Evolutionary conservation across 2,113 vertebrate genomes (phyloP), one percentile per base, ranked within the genome.

Genomic region (Phrynosoma blainvillii): DNA sequence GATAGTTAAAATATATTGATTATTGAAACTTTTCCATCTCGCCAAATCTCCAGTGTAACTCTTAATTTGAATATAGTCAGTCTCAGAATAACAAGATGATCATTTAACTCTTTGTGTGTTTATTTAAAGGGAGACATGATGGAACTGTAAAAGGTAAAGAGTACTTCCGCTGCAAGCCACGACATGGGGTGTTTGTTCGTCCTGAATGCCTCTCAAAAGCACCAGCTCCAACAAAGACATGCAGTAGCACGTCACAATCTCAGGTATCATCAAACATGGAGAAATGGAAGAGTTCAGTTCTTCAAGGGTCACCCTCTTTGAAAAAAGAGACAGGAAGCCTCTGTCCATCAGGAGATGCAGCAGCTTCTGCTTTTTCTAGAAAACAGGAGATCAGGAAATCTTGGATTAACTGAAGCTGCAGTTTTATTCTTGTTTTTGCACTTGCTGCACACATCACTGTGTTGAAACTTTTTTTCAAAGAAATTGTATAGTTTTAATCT

Each of bases 121-220:
- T 94, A 77, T 90, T 2, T 93, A 23, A 91, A 99, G 98, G 99
- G 91, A 97, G 98, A 92, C 98, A 97, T 59, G 94, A 97, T 10
- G 97, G 96, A 87, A 96, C 97, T 42, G 98, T 99, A 88, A 97
- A 97, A 95, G 98, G 97, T 36, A 96, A 96, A 92, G 96, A 97
- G 86, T 98, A 97, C 82, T 97, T 98, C 96, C 97, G 96, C 87
- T 97, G 97, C 89, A 96, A 97, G n/a, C 97, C 97, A 0, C 96
- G 96, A 52, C 97, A 97, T 0, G 96, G 98, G 0, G 90, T 98
- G 90, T 98, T 98, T 12, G 98, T 98, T 87, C 97, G 97, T 86
- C 98, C 97, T 0, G 96, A 96, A 71, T 95, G 96, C 87, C 97
- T 98, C 87, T 96, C 95, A 89, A 97, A 96, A 96, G 95, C 96